Evolutionary conservation across 2,888 invertebrate genomes (phyloP), one percentile per base, ranked within the genome.

Genomic region (Ceraclea dissimilis): DNA sequence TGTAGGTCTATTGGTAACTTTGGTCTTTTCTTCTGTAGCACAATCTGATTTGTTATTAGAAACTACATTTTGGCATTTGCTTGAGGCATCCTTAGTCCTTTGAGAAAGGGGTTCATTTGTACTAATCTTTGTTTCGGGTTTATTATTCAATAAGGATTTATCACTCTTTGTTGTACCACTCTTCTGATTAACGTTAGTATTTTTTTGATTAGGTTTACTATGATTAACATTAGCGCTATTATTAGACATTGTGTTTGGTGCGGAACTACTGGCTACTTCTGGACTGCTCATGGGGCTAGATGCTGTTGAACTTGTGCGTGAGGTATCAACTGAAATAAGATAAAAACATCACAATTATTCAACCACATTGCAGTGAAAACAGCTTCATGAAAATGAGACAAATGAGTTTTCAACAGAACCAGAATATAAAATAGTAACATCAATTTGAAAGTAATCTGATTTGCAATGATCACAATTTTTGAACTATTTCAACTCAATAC

Each of bases 241-340:
- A 13, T n/a, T n/a, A 5, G 39, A 13, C 16, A n/a, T 39, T n/a
- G 4, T 39, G 16, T 39, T 39, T 39, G 39, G n/a, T 16, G 39
- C 5, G 16, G 39, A 39, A 39, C 39, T 39, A 16, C 18, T 47
- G 6, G 31, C 50, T 46, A 44, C 34, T 43, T 57, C 57, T 1
- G 57, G 20, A 39, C 57, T 57, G 17, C 57, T 51, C 22, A 46
- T 44, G 20, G 51, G 33, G 18, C 53, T 52, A n/a, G 57, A 51
- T 47, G 34, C 51, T 19, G 51, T 17, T 19, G 57, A 54, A 33
- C 33, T 57, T 20, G 50, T 46, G 34, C 46, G 46, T n/a, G 57
- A 53, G 31, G 51, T 47, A n/a, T 57, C 57, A 22, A 46, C 57
- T 57, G 49, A 17, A 49, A 53, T 49, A 16, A 52, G n/a, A n/a